phyloP scores from a whole-genome alignment of 2,888 invertebrate species.

The Parascotia fuliginaria region DNA sequence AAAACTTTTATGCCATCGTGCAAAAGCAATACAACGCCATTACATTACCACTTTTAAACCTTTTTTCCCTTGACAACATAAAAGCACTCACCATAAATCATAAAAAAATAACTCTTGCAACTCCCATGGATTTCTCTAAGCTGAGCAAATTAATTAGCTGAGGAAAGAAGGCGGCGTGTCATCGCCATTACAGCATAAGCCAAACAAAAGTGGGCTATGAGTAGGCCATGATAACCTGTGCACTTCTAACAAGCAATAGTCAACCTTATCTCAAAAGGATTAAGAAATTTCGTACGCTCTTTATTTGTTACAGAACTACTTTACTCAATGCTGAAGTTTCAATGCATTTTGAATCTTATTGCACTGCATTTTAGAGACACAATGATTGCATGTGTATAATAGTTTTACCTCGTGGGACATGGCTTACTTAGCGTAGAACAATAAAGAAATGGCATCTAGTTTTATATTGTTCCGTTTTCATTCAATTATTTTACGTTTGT shows the following conservation, averaged over 20 bases:
- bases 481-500: constrained; percentile 49
- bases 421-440: constrained; percentile 49
- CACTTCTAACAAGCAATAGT: constrained; percentile 1
- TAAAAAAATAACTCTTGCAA: constrained; percentile 30
- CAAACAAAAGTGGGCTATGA: constrained; percentile 64
- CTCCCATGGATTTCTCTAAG: constrained; percentile 73
- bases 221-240: constrained; percentile 29
- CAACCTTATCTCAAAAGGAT: constrained; percentile 17
- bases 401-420: constrained; percentile 38
- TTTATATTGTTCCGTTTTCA: constrained; percentile 51
- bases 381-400: constrained; percentile 3
- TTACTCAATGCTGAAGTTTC: constrained; percentile 1
- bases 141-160: constrained; percentile 68
- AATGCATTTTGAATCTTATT: constrained; percentile 24
- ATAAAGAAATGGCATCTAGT: constrained; percentile 48
- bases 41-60: neutral
- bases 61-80: constrained; percentile 18
- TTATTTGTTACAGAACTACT: constrained; percentile 1
- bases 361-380: constrained; percentile 9
- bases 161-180: constrained; percentile 65
- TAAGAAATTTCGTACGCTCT: constrained; percentile 9
- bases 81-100: constrained; percentile 25
- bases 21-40: neutral
- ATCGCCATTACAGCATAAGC: constrained; percentile 57
- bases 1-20: constrained; percentile 2